Base-by-base conservation (phyloP, 92 coral and sea anemone species). In the Actinostola sp. region DNA sequence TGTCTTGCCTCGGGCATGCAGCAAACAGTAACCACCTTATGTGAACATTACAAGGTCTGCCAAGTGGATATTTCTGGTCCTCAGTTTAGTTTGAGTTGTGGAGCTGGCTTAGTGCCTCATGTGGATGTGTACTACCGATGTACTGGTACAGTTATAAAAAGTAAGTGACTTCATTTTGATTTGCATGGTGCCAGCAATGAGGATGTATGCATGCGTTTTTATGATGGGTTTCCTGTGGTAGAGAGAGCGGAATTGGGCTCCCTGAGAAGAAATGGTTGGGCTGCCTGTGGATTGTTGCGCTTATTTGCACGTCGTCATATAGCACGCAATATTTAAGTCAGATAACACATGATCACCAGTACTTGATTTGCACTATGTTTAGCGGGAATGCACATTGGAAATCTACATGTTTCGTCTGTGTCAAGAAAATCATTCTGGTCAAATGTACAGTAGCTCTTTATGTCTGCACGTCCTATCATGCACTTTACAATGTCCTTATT, bases 121-220 rank as follows among this genome's bases (percentile, higher is more conserved):
- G 44, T 86, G 75, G 80, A 57, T 24, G 87, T 86, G n/a, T 81
- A 81, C 69, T 86, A 81, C 66, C 91, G 82, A 70, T 86, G 91
- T 29, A 76, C 77, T 45, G 84, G 91, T 15, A 81, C 30, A 8
- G 70, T 43, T 15, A 19, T 76, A 8, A 81, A 42, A 80, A 86
- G 87, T 86, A 63, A 67, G 90, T 67, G 3, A 30, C 28, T 50
- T 29, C 24, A 14, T 31, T 31, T 2, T 36, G 1, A 24, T 10
- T 64, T 34, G 27, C 54, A 29, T 30, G 0, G 10, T 45, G 19
- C n/a, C 32, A 39, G 14, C 31, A 62, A 62, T 15, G 11, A 39
- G 3, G 11, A 13, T 8, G 13, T n/a, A n/a, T n/a, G 60, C 60
- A 53, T 31, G 14, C 45, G 8, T 14, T 39, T 7, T 7, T 7